Conservation (phyloP, 2,113 vertebrate species). For the Junco hyemalis region DNA sequence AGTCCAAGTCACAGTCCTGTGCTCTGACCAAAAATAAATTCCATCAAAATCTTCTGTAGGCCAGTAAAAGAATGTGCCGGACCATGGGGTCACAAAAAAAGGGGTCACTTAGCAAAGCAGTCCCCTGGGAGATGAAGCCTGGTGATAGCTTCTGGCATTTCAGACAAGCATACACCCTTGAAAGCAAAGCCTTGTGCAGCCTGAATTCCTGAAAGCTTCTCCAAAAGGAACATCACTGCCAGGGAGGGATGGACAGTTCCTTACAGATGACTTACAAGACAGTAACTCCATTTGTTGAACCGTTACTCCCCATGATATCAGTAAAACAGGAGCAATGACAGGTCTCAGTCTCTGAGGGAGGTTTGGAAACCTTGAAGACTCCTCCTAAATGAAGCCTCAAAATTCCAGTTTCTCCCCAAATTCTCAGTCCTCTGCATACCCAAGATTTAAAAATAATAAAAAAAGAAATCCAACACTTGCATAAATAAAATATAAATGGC, state of each 20-base stretch:
- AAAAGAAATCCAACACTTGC: background rate
- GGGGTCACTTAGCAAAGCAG: background rate
- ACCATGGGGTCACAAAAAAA: fast-evolving
- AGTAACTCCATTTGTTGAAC: background rate
- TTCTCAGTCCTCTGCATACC: background rate
- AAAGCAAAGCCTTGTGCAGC: background rate
- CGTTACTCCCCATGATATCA: background rate
- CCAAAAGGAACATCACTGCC: background rate
- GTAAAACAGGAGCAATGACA: background rate
- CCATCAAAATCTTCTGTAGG: background rate
- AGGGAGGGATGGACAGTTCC: background rate
- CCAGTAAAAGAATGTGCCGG: background rate
- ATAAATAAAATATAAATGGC: constrained; percentile 58
- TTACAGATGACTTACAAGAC: background rate
- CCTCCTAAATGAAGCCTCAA: background rate
- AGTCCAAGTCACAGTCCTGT: background rate
- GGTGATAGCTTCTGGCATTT: background rate
- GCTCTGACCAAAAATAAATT: background rate
- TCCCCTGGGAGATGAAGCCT: background rate
- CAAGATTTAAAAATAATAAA: background rate
- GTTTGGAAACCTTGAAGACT: background rate
- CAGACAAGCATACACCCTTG: background rate
- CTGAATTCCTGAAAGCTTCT: background rate
- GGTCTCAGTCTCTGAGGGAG: background rate
- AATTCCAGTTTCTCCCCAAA: background rate